Base-by-base conservation (phyloP, 2,888 invertebrate genomes). In the Chouioia cunea region DNA sequence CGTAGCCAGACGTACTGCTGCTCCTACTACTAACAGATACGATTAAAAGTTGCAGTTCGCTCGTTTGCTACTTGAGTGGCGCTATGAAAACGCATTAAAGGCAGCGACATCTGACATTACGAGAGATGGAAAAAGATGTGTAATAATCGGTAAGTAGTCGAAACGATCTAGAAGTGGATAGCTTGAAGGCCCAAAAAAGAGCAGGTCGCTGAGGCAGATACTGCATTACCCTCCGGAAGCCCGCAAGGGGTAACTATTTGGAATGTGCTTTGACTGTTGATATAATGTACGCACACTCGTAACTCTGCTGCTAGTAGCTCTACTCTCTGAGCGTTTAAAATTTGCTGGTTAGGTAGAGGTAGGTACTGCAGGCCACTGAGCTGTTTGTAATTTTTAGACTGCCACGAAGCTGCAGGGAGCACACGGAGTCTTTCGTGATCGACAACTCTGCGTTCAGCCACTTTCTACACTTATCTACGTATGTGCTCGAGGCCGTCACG, bases 41-140 rank as follows among this genome's bases (percentile, higher is more conserved):
- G n/a, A n/a, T n/a, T n/a, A n/a, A n/a, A n/a, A n/a, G n/a, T n/a
- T n/a, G n/a, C n/a, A n/a, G n/a, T n/a, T n/a, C n/a, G n/a, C n/a
- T n/a, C n/a, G n/a, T n/a, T n/a, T n/a, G n/a, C n/a, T n/a, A n/a
- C n/a, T n/a, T n/a, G n/a, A n/a, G n/a, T n/a, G n/a, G n/a, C 6
- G 27, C 27, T 27, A 27, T 27, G 27, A 27, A 27, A 27, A 27
- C 6, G 27, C 27, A 6, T 4, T 4, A 27, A 4, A 27, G 27
- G 27, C 14, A 66, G 75, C 70, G 74, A 72, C 73, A 75, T 74
- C 73, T 74, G 36, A 0, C 18, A 36, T 23, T 23, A 53, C 14
- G 27, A 20, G n/a, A 15, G 20, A 46, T 59, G 48, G 74, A 65
- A 69, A 72, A 65, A 1, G 20, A 14, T 8, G 22, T 1, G 6